Base-by-base conservation (phyloP, 2,113 vertebrate genomes). In the Salminus brasiliensis region DNA sequence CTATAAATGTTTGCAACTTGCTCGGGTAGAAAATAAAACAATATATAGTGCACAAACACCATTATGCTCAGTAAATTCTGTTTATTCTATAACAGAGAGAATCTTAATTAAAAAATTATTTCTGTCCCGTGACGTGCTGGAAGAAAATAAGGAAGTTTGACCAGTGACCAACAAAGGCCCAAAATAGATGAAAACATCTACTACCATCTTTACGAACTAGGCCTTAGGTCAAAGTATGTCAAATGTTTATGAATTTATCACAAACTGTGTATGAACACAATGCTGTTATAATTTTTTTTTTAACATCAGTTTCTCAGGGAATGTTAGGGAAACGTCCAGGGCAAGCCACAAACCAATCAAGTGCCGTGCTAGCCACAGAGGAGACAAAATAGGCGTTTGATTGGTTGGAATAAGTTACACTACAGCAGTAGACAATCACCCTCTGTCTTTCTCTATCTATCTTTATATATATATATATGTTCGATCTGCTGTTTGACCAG, bases 401-500 rank as follows among this genome's bases (percentile, higher is more conserved):
- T 72, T 79, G 77, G 68, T 72, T 71, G 71, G 27, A 16, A 47
- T 4, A 18, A 9, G 6, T 29, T 34, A 34, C 9, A 16, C 15
- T 63, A 5, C 52, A 41, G 52, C 7, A 21, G 4, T 16, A 13
- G 5, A 12, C 53, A 12, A 1, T 34, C 6, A 15, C n/a, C 15
- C 49, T 4, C 52, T 23, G 18, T 39, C 13, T 73, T 10, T 11
- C 11, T 5, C 9, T 29, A 8, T 21, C 2, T 71, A 11, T 47
- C 29, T 45, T 13, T 63, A 9, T 65, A 63, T 65, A 72, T 63
- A 45, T 49, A 71, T 47, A n/a, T 25, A 69, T 21, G 29, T 36
- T n/a, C 39, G 23, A 18, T 12, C 25, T n/a, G 25, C 2, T 13
- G 57, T 23, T 23, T 12, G 12, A 32, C 41, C 25, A 59, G 59